A percentile compares a stretch with the other conserved stretches of the same genome.
phyloP scores from a whole-genome alignment of 2,888 invertebrate species.

The Chrysolina oricalcia region DNA sequence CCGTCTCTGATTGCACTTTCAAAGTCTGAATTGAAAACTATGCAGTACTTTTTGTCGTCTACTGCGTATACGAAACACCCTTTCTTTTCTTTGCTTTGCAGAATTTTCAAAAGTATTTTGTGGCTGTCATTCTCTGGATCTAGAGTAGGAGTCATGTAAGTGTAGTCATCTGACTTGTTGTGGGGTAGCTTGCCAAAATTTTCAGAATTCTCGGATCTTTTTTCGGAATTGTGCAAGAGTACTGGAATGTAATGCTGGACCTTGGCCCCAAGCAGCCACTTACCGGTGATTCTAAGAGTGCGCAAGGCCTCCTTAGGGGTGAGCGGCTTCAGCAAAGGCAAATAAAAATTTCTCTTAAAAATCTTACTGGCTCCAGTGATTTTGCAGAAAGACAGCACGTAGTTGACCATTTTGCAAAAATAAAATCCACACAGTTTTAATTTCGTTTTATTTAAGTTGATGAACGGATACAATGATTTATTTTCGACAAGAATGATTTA shows the following conservation, averaged over 20 bases:
- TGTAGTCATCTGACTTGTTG: conserved; percentile 79
- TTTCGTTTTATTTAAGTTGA: conserved; percentile 45
- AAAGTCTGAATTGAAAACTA: conserved; percentile 83
- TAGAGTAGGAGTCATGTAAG: conserved; percentile 83
- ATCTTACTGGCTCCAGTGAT: conserved; percentile 88
- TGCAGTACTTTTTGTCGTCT: conserved; percentile 81
- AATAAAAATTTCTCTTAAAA: conserved; percentile 87
- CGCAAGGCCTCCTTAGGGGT: conserved; percentile 88
- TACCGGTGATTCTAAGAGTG: conserved; percentile 87
- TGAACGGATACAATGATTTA: conserved; percentile 39
- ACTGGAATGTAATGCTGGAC: conserved; percentile 88
- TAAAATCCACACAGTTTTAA: conserved; percentile 47
- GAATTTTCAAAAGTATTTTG: conserved; percentile 76
- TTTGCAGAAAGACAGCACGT: conserved; percentile 79
- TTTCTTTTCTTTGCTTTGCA: conserved; percentile 75
- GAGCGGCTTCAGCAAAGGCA: conserved; percentile 86
- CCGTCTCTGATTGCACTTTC: conserved; percentile 86
- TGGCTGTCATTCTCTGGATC: conserved; percentile 81
- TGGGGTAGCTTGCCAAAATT: conserved; percentile 81
- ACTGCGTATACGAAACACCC: conserved; percentile 84
- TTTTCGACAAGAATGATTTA: conserved; percentile 36
- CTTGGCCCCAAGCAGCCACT: conserved; percentile 82
- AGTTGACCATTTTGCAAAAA: conserved; percentile 67
- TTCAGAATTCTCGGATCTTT: conserved; percentile 65
- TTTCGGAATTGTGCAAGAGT: conserved; percentile 73